Conservation (phyloP, 2,113 vertebrate genomes). For the Epinephelus lanceolatus region DNA sequence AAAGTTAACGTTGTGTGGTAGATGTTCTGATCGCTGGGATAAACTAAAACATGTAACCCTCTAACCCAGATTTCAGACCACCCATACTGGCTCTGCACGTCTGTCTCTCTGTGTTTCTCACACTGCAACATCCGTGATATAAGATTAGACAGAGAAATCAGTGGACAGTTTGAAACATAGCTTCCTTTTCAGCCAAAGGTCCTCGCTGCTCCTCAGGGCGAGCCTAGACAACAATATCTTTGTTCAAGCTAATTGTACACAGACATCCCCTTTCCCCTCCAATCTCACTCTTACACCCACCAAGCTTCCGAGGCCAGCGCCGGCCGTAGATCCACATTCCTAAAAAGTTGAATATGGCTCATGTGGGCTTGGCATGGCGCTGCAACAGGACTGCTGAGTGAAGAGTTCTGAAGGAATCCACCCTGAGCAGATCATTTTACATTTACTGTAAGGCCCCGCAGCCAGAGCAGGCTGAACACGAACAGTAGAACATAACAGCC, state of each 20-base stretch:
- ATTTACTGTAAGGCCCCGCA: conserved; percentile 38
- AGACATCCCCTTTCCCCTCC: conserved; percentile 78
- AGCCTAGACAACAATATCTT: conserved; percentile 78
- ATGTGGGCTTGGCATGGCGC: conserved; percentile 75
- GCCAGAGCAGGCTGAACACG: conserved; percentile 23
- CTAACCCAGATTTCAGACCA: conserved; percentile 62
- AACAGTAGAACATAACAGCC: conserved; percentile 9
- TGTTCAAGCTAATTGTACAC: conserved; percentile 81
- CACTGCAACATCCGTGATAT: conserved; percentile 7
- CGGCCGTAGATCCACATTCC: conserved; percentile 74
- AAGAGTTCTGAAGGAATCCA: conserved; percentile 76
- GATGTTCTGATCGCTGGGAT: conserved; percentile 56
- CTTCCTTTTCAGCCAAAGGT: conserved; percentile 59
- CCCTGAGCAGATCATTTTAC: conserved; percentile 74
- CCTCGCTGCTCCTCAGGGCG: conserved; percentile 47
- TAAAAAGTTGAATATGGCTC: conserved; percentile 70
- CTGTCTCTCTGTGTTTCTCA: conserved; percentile 33
- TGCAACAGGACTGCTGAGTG: conserved; percentile 76
- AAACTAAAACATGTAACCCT: conserved; percentile 48
- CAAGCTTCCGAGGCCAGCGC: conserved; percentile 63
- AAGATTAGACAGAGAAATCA: conserved; percentile 11
- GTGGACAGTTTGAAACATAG: conserved; percentile 31
- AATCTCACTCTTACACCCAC: conserved; percentile 71
- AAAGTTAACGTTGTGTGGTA: conserved; percentile 49
- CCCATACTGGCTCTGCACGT: conserved; percentile 35